phyloP scores from a whole-genome alignment of 2,797 vertebrate genomes.

The Syndactyla subalaris region DNA sequence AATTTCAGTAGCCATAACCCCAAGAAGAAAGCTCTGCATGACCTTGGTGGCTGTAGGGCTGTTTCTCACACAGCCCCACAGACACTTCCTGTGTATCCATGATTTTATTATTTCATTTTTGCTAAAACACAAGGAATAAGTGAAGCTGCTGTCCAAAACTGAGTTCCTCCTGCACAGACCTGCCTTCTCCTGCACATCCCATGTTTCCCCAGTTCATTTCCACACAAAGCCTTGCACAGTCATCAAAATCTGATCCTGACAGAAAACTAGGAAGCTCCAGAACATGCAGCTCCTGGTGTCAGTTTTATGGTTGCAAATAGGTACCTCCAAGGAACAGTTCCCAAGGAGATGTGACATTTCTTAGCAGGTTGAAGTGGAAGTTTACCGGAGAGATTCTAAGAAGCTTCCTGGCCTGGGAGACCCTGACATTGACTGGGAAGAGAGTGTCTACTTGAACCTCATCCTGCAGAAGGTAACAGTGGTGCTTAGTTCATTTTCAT shows the following conservation, averaged over 20 bases:
- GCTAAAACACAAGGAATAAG: not conserved
- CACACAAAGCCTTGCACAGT: not conserved
- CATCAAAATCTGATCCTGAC: not conserved
- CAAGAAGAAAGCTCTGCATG: not conserved
- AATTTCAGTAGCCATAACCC: not conserved
- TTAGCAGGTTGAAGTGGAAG: constrained; percentile 93
- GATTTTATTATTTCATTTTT: not conserved
- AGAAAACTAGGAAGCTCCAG: not conserved
- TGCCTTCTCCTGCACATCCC: not conserved
- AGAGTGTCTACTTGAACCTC: constrained; percentile 97
- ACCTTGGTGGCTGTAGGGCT: not conserved
- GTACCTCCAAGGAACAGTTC: not conserved
- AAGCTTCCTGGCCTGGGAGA: constrained; percentile 96
- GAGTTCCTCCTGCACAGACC: not conserved
- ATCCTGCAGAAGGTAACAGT: constrained; percentile 91
- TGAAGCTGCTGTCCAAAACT: not conserved
- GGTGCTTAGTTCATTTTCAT: not conserved
- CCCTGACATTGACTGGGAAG: constrained; percentile 98
- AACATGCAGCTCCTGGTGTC: not conserved
- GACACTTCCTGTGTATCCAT: not conserved
- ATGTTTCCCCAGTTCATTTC: not conserved
- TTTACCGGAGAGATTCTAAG: constrained; percentile 96
- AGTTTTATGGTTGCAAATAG: not conserved
- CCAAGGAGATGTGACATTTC: not conserved
- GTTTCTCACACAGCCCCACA: not conserved